phyloP scores from a whole-genome alignment of 35 echinoderm and acorn worm genomes.

The Apostichopus japonicus region DNA sequence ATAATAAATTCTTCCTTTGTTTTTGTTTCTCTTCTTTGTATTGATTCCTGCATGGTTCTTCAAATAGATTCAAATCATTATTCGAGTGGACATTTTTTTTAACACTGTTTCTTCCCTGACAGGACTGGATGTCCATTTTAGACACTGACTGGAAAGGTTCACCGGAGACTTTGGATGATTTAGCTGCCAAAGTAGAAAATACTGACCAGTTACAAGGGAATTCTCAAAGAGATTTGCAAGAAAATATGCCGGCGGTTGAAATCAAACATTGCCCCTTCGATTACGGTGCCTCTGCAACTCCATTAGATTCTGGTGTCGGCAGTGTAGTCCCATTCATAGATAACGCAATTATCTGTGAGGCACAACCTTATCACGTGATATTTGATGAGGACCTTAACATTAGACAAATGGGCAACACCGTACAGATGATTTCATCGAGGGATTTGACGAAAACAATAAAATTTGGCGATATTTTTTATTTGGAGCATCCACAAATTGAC shows the following conservation, averaged over 20 bases:
- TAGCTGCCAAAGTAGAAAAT: not conserved
- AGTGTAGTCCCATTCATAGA: slow-evolving; percentile 43
- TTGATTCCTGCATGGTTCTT: no score
- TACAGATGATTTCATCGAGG: slow-evolving; percentile 65
- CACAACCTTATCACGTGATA: slow-evolving; percentile 86
- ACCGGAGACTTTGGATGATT: not conserved
- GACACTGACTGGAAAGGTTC: slow-evolving; percentile 28
- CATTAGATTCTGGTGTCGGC: not conserved
- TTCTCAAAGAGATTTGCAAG: not conserved
- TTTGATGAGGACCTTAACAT: slow-evolving; percentile 74
- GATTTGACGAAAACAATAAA: slow-evolving; percentile 30
- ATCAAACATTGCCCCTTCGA: not conserved
- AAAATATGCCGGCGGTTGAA: not conserved
- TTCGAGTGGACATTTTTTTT: not conserved
- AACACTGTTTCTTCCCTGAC: not conserved
- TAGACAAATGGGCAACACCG: slow-evolving; percentile 46
- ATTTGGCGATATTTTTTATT: slow-evolving; percentile 63
- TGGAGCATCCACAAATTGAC: slow-evolving; percentile 81
- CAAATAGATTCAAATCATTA: no score
- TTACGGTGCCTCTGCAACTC: not conserved
- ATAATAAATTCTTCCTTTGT: not conserved
- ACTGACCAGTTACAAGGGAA: not conserved
- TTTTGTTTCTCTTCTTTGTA: no score
- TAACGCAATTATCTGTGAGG: slow-evolving; percentile 61
- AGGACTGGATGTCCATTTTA: slow-evolving; percentile 44